A percentile compares a stretch with the other conserved stretches of the same genome.
Conservation (phyloP, 2,113 vertebrate genomes). For the Bubalus kerabau region DNA sequence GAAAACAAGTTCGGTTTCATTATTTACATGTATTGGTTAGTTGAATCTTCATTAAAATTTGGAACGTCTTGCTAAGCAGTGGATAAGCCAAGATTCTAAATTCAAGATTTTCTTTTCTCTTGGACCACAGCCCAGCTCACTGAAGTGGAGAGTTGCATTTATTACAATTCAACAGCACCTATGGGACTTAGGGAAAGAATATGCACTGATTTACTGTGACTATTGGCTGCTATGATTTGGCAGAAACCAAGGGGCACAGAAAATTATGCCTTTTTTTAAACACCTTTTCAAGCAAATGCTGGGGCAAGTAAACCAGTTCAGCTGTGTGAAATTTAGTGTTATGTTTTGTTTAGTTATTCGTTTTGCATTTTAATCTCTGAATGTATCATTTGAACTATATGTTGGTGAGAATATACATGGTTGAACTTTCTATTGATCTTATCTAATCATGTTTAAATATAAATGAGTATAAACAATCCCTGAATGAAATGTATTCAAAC, state of each 20-base stretch:
- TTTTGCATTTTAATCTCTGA: neutral
- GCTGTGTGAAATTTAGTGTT: neutral
- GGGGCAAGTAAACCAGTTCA: neutral
- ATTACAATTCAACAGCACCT: slow-evolving; percentile 43
- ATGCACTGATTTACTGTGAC: slow-evolving; percentile 35
- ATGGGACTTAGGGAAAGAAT: slow-evolving; percentile 18
- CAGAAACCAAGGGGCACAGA: slow-evolving; percentile 36
- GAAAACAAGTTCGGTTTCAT: neutral
- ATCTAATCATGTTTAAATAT: slow-evolving; percentile 17
- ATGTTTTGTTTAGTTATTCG: neutral
- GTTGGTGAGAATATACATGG: neutral
- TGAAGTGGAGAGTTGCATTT: slow-evolving; percentile 45
- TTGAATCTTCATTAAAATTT: slow-evolving; percentile 34
- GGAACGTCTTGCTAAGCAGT: neutral
- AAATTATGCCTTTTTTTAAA: neutral
- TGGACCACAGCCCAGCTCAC: slow-evolving; percentile 34
- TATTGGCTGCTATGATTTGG: slow-evolving; percentile 1
- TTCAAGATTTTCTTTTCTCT: slow-evolving; percentile 55
- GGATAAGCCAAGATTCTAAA: slow-evolving; percentile 33
- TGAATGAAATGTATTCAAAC: neutral
- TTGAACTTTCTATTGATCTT: neutral
- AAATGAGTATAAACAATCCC: neutral
- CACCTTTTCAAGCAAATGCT: neutral
- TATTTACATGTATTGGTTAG: neutral
- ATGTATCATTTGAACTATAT: slow-evolving; percentile 24